These are phyloP conservation scores for Girardinichthys multiradiatus DNA, from an alignment of 2,113 vertebrate genomes.

Conservation along the genomic window DNA sequence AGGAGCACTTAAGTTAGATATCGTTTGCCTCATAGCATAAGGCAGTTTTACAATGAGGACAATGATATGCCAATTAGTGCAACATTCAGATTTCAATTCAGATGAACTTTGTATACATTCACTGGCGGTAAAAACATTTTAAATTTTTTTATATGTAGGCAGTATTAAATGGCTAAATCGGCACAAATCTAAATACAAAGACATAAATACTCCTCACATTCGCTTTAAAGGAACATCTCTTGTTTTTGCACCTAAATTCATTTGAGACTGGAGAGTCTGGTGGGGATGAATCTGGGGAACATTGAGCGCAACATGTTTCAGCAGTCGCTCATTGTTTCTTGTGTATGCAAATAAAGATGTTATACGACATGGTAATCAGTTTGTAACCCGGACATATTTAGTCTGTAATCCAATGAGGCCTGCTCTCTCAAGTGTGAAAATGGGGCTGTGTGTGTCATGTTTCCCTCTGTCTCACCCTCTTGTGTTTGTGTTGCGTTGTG, in stretches of 20 bases:
- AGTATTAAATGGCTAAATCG: neutral
- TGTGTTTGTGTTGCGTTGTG: conserved; percentile 33
- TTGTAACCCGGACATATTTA: conserved; percentile 74
- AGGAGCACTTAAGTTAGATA: too few relatives aligned
- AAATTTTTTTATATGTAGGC: neutral
- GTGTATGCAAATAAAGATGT: conserved; percentile 75
- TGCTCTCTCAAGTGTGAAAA: conserved; percentile 80
- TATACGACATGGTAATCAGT: conserved; percentile 77
- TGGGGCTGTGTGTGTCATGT: conserved; percentile 64
- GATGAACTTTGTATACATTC: too few relatives aligned
- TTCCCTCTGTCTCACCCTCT: conserved; percentile 38
- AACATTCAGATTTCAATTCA: too few relatives aligned
- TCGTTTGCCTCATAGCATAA: too few relatives aligned
- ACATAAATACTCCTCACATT: neutral
- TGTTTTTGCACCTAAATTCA: neutral
- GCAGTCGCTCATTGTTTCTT: conserved; percentile 71
- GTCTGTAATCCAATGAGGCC: conserved; percentile 67
- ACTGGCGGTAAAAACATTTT: too few relatives aligned
- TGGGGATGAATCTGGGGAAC: neutral
- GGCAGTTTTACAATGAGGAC: too few relatives aligned
- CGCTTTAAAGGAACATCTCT: neutral
- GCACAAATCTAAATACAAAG: neutral
- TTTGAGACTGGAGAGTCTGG: conserved; percentile 23
- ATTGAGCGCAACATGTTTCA: conserved; percentile 39
- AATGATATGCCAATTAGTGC: too few relatives aligned